phyloP scores from a whole-genome alignment of 2,888 invertebrate genomes.

The Stramonita haemastoma region DNA sequence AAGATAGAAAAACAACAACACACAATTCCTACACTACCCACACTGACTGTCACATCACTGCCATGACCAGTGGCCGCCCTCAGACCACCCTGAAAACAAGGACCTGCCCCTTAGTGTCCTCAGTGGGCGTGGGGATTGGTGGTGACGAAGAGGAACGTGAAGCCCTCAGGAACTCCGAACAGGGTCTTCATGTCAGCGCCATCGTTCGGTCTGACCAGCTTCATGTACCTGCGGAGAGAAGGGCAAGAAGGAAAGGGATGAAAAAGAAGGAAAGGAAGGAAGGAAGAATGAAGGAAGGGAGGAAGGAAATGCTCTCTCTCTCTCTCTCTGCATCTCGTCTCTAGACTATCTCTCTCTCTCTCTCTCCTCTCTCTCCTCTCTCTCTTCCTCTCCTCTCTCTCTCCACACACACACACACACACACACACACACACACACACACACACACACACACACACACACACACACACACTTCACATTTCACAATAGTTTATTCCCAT shows the following conservation, averaged over 20 bases:
- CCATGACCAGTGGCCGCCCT: neutral
- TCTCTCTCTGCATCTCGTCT: neutral
- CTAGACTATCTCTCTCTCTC: too few species aligned
- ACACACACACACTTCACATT: slow-evolving; percentile 17
- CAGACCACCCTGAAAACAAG: slow-evolving; percentile 1
- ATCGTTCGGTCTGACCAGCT: neutral
- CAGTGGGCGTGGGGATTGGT: slow-evolving; percentile 14
- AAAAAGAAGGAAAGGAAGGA: too few species aligned
- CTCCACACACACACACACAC: slow-evolving; percentile 5
- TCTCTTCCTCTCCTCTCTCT: too few species aligned
- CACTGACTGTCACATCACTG: neutral
- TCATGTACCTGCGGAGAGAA: neutral
- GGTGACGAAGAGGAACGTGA: neutral
- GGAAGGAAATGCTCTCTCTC: neutral
- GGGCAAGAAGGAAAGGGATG: too few species aligned
- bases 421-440: neutral
- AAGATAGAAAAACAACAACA: neutral
- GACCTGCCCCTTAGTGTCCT: slow-evolving; percentile 7
- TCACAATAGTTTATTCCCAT: too few species aligned
- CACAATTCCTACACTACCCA: neutral
- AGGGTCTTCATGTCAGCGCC: neutral
- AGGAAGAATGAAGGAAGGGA: too few species aligned
- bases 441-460: neutral
- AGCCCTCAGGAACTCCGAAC: neutral
- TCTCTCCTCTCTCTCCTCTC: too few species aligned